Evolutionary conservation across 1,140 invertebrate genomes (phyloP), one percentile per base, ranked within the genome.

Genomic region (Neodiprion pinetum): DNA sequence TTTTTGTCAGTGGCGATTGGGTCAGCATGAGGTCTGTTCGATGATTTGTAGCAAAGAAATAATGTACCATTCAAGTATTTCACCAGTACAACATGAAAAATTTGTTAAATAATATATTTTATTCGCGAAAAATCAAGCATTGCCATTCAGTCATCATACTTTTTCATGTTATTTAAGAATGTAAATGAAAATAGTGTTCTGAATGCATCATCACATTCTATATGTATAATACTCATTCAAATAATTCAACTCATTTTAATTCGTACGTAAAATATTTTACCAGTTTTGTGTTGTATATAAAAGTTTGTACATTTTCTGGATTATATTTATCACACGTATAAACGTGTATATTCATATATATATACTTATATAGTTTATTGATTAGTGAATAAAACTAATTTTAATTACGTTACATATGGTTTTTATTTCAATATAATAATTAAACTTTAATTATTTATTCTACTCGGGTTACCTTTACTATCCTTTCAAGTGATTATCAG

Each of bases 371-470:
- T 3, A 2, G 28, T 70, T 78, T 77, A 75, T 79, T 80, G 69
- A 79, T 81, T 70, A 67, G 73, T 65, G 75, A 85, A 84, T 83
- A 83, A 85, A 85, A 73, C 68, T 78, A 78, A 65, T 82, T 83
- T 77, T 82, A 70, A 81, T 79, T 79, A 81, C 69, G 74, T 82
- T 78, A 78, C 76, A 78, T 77, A 78, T 78, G 75, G 75, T 77
- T 81, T 85, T 86, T 83, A 84, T 83, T 86, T 84, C 77, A 80
- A 72, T 80, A 67, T 80, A 77, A 81, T 71, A 40, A 4, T 40
- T 40, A 7, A 5, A 11, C n/a, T 61, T 14, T 61, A 14, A 61
- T 61, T 61, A 61, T 61, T 61, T 61, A 61, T 9, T 61, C 53
- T 12, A 61, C 78, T 79, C 76, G 74, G 83, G 81, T 75, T 80